A percentile compares a stretch with the other conserved stretches of the same genome.
Evolutionary conservation across 2,113 vertebrate species (phyloP).

Genomic region (Galemys pyrenaicus): DNA sequence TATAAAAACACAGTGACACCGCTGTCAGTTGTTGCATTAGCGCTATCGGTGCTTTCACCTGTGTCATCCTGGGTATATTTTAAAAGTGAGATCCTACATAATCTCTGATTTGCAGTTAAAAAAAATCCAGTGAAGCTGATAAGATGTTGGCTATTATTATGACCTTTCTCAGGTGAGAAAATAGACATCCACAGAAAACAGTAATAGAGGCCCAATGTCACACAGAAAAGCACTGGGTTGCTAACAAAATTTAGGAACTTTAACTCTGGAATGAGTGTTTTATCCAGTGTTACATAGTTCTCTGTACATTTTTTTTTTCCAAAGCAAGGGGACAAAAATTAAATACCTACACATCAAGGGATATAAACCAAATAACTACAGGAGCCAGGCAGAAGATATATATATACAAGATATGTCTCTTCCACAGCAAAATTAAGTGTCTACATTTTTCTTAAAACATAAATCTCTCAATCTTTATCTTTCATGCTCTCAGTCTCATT

Average conservation of each 20-base stretch:
- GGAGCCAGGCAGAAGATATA: neutral
- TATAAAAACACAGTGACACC: neutral
- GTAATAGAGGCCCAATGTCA: neutral
- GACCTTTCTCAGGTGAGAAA: neutral
- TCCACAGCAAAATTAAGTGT: neutral
- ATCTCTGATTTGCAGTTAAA: neutral
- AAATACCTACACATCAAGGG: neutral
- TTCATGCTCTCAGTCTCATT: neutral
- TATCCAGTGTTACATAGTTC: neutral
- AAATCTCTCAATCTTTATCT: no score
- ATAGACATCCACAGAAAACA: neutral
- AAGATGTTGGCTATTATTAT: neutral
- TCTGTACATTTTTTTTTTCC: neutral
- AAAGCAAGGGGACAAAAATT: neutral
- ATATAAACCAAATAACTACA: neutral
- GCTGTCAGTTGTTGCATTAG: neutral
- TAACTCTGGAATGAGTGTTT: neutral
- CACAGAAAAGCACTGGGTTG: neutral
- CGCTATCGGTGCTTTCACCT: neutral
- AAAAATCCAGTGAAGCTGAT: neutral
- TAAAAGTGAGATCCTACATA: neutral
- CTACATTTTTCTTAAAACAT: neutral
- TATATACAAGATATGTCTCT: neutral
- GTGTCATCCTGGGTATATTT: neutral
- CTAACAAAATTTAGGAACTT: neutral